phyloP scores from a whole-genome alignment of 2,113 vertebrate genomes.

The Gorsachius goisagi region DNA sequence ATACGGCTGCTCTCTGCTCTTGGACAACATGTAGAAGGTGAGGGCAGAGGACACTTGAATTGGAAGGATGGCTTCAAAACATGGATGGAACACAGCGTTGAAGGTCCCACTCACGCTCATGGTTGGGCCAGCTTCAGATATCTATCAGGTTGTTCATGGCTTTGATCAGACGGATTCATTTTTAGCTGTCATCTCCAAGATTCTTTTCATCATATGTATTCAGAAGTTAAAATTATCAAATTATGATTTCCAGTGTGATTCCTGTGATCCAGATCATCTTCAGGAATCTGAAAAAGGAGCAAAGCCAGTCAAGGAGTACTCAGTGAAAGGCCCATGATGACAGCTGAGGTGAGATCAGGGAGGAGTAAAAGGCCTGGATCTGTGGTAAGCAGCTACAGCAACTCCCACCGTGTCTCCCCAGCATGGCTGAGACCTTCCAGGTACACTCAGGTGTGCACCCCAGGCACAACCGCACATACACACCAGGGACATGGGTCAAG shows the following conservation, averaged over 20 bases:
- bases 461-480: too few species aligned
- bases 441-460: too few species aligned
- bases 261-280: too few species aligned
- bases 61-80: neutral
- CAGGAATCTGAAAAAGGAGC: neutral
- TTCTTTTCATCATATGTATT: too few species aligned
- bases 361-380: too few species aligned
- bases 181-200: neutral
- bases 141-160: neutral
- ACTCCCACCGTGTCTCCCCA: too few species aligned
- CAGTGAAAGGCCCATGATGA: neutral
- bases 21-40: neutral
- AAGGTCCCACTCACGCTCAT: neutral
- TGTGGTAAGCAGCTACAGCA: too few species aligned
- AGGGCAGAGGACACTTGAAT: neutral
- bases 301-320: neutral
- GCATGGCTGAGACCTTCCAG: too few species aligned
- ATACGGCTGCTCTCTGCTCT: neutral
- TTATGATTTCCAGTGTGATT: too few species aligned
- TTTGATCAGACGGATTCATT: neutral
- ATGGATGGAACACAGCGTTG: neutral
- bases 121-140: neutral
- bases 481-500: too few species aligned
- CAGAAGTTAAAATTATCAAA: too few species aligned
- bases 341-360: neutral